These are phyloP conservation scores for Asbolus verrucosus DNA, from an alignment of 1,140 invertebrate genomes.

Conservation along the genomic window DNA sequence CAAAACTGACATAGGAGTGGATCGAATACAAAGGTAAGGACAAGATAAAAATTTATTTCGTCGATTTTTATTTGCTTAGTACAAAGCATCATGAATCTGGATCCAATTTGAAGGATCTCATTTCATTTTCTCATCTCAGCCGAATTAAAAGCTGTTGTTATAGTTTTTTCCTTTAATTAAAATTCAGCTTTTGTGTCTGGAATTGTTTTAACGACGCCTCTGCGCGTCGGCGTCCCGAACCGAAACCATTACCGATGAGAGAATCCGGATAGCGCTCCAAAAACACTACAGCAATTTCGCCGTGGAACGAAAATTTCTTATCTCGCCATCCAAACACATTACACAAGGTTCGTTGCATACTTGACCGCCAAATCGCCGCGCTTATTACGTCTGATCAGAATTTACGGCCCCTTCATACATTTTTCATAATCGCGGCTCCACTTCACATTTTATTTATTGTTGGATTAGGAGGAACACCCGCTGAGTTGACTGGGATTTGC, in stretches of 20 bases:
- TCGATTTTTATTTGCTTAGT: no score
- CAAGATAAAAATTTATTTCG: no score
- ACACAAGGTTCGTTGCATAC: slow-evolving; percentile 22
- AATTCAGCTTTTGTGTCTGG: slow-evolving; percentile 28
- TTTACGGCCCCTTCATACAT: slow-evolving; percentile 19
- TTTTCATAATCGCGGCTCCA: no score
- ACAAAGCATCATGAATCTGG: neutral
- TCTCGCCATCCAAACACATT: slow-evolving; percentile 31
- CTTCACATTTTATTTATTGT: slow-evolving; percentile 36
- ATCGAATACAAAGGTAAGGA: no score
- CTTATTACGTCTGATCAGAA: slow-evolving; percentile 7
- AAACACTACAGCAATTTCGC: slow-evolving; percentile 18
- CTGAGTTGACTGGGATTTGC: slow-evolving; percentile 26
- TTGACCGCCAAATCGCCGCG: slow-evolving; percentile 24
- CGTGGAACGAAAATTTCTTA: slow-evolving; percentile 33
- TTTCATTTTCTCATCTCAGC: neutral
- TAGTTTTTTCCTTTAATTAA: slow-evolving; percentile 36
- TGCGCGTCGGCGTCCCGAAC: slow-evolving; percentile 1
- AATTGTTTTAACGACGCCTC: slow-evolving; percentile 34
- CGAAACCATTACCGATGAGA: slow-evolving; percentile 18
- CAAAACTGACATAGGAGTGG: no score
- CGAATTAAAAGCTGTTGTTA: slow-evolving; percentile 18
- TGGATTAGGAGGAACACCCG: neutral
- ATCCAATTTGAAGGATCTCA: neutral
- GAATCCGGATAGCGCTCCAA: slow-evolving; percentile 11